Conservation (phyloP, 2,797 vertebrate genomes). For the Sebastes hopkinsi region DNA sequence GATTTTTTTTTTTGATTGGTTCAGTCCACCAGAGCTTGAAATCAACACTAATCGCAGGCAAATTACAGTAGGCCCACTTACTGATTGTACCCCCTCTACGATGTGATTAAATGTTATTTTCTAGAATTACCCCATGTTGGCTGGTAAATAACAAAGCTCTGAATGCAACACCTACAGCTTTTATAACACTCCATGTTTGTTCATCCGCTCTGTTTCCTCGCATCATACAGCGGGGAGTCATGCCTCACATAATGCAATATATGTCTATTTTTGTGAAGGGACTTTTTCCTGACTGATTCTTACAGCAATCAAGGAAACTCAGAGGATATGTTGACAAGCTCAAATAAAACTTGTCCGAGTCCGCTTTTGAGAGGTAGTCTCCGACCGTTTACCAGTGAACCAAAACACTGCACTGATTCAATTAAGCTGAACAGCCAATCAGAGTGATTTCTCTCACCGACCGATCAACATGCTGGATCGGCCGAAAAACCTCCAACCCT, state of each 20-base stretch:
- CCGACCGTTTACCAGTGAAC: no score
- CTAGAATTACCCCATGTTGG: background rate
- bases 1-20: background rate
- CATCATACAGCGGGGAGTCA: background rate
- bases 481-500: no score
- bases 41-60: background rate
- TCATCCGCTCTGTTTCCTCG: background rate
- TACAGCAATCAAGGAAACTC: background rate
- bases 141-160: background rate
- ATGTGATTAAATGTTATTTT: background rate
- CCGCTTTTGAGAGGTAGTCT: no score
- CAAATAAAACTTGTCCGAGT: no score
- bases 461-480: no score
- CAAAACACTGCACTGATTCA: no score
- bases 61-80: background rate
- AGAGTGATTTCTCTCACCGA: no score
- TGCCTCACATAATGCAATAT: background rate
- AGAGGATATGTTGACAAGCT: no score
- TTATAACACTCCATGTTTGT: background rate
- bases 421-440: no score
- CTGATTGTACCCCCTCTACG: background rate
- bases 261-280: background rate
- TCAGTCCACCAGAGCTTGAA: background rate
- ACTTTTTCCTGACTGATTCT: background rate
- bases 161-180: background rate